Evolutionary conservation across 2,113 vertebrate species (phyloP).

Genomic region (Antennarius striatus): DNA sequence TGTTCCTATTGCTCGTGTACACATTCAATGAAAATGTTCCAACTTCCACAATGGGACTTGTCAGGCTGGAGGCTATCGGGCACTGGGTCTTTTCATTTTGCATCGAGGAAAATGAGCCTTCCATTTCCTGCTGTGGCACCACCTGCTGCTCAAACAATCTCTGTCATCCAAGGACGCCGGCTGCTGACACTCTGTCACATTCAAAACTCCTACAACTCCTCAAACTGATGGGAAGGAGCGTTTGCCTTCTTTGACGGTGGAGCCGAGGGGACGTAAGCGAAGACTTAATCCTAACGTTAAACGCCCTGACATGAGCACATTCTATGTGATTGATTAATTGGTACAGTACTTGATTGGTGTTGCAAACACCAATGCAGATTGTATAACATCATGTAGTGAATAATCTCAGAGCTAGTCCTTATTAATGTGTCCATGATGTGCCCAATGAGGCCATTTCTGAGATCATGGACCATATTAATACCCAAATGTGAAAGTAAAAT

Average conservation of each 20-base stretch:
- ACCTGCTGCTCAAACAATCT: conserved; percentile 68
- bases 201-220: conserved; percentile 43
- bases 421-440: background rate
- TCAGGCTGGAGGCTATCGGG: conserved; percentile 49
- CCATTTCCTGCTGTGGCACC: conserved; percentile 70
- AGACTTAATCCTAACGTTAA: too few species aligned
- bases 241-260: conserved; percentile 27
- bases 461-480: conserved; percentile 16
- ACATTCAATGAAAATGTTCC: background rate
- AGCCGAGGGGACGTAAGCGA: conserved; percentile 16
- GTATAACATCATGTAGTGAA: conserved; percentile 4
- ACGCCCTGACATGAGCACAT: too few species aligned
- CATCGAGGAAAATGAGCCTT: conserved; percentile 76
- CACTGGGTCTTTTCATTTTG: conserved; percentile 44
- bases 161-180: conserved; percentile 74
- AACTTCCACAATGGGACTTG: conserved; percentile 16
- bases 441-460: conserved; percentile 3
- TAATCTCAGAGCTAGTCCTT: background rate
- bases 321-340: conserved; percentile 2
- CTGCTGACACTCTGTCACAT: conserved; percentile 78
- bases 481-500: conserved; percentile 15
- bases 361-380: background rate
- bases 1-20: too few species aligned
- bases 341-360: background rate
- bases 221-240: conserved; percentile 50